A percentile compares a stretch with the other conserved stretches of the same genome.
phyloP scores from a whole-genome alignment of 2,888 invertebrate species.

The Limnephilus marmoratus region DNA sequence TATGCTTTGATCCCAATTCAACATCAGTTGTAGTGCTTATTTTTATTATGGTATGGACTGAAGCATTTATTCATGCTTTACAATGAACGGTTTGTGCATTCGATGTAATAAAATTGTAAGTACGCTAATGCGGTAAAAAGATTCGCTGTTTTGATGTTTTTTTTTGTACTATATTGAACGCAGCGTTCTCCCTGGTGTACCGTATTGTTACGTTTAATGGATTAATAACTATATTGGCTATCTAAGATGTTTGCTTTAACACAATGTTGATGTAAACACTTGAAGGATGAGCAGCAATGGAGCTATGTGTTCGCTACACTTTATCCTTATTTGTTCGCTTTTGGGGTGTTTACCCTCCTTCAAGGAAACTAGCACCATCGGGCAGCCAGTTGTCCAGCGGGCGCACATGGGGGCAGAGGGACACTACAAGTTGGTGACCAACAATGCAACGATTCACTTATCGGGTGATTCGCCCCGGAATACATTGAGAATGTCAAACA shows the following conservation, averaged over 20 bases:
- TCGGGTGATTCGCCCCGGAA: conserved; percentile 21
- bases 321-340: conserved; percentile 60
- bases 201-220: not conserved
- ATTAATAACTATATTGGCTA: conserved; percentile 11
- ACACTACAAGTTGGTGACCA: not conserved
- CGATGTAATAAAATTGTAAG: conserved; percentile 5
- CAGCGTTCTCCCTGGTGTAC: not conserved
- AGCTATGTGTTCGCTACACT: conserved; percentile 38
- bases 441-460: not conserved
- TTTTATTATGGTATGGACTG: not conserved
- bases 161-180: not conserved
- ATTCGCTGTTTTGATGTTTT: not conserved
- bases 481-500: conserved; percentile 53
- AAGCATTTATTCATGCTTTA: not conserved
- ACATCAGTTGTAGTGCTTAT: not conserved
- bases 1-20: not conserved
- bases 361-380: conserved; percentile 54
- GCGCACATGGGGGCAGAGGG: conserved; percentile 53
- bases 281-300: conserved; percentile 27
- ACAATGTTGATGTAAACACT: conserved; percentile 21
- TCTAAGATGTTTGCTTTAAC: conserved; percentile 3
- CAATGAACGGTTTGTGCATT: conserved; percentile 38
- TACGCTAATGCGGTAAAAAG: conserved; percentile 11
- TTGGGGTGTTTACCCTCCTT: conserved; percentile 59
- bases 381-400: conserved; percentile 58